Conservation (phyloP, 2,888 invertebrate genomes). For the Euplagia quadripunctaria region DNA sequence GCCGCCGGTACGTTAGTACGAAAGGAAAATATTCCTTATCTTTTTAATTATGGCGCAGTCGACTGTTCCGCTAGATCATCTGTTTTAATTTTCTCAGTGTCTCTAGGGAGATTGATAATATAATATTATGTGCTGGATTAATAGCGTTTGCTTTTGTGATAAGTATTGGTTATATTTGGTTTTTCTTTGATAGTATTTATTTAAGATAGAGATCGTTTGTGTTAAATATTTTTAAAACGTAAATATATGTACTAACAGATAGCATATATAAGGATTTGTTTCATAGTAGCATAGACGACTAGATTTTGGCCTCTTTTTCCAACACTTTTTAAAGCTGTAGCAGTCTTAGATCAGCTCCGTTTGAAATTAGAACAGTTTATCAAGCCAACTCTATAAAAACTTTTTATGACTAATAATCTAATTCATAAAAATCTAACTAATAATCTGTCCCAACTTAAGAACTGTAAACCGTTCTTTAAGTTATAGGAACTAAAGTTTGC, state of each 20-base stretch:
- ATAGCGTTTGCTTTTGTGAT: constrained; percentile 38
- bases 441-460: neutral
- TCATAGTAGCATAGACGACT: neutral
- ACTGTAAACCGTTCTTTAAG: neutral
- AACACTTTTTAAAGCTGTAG: too few relatives aligned
- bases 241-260: neutral
- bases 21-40: constrained; percentile 86
- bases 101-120: constrained; percentile 68
- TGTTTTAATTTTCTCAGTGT: constrained; percentile 82
- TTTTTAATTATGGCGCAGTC: constrained; percentile 84
- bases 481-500: neutral
- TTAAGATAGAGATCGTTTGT: neutral
- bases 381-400: too few relatives aligned
- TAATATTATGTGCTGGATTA: constrained; percentile 38
- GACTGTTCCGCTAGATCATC: constrained; percentile 82
- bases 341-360: too few relatives aligned
- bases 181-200: constrained; percentile 19
- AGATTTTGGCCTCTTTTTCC: neutral
- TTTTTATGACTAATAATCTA: too few relatives aligned
- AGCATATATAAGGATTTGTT: neutral
- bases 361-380: too few relatives aligned
- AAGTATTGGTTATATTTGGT: constrained; percentile 30
- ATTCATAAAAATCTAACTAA: too few relatives aligned
- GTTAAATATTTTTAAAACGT: neutral
- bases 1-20: constrained; percentile 32